These are phyloP conservation scores for Euphonia xanthogaster DNA, from an alignment of 2,797 vertebrate species.

Conservation along the genomic window DNA sequence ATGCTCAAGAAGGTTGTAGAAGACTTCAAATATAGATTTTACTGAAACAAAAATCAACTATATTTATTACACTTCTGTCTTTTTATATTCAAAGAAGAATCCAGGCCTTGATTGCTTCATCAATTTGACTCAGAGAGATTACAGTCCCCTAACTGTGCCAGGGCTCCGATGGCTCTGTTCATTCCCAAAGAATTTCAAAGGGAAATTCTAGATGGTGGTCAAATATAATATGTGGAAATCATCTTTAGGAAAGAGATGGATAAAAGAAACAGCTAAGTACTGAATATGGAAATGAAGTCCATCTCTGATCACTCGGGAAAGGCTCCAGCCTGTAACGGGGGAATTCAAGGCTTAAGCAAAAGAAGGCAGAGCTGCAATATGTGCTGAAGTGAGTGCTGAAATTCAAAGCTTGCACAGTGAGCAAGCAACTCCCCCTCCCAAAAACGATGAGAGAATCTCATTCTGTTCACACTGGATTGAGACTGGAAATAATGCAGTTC, in stretches of 20 bases:
- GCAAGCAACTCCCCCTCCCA: neutral
- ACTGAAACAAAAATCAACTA: neutral
- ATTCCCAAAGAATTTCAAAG: neutral
- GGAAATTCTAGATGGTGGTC: neutral
- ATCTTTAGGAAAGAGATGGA: neutral
- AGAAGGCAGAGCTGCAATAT: neutral
- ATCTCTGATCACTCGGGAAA: neutral
- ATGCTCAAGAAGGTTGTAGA: neutral
- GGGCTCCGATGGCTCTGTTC: neutral
- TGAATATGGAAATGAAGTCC: neutral
- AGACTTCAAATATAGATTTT: neutral
- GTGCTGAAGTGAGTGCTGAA: neutral
- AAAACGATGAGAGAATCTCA: neutral
- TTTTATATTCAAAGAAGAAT: neutral
- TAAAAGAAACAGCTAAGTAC: neutral
- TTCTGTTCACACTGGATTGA: neutral
- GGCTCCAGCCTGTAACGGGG: neutral
- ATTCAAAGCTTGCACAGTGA: neutral
- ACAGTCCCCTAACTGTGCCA: neutral
- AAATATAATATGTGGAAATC: neutral
- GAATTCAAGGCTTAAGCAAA: neutral
- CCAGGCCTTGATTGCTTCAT: neutral
- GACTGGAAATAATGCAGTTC: slow-evolving; percentile 21
- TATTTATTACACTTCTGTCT: neutral
- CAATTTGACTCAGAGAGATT: neutral